A percentile compares a stretch with the other conserved stretches of the same genome.
These are phyloP conservation scores for Mesocricetus auratus DNA, from an alignment of 2,113 vertebrate genomes.

Conservation along the genomic window DNA sequence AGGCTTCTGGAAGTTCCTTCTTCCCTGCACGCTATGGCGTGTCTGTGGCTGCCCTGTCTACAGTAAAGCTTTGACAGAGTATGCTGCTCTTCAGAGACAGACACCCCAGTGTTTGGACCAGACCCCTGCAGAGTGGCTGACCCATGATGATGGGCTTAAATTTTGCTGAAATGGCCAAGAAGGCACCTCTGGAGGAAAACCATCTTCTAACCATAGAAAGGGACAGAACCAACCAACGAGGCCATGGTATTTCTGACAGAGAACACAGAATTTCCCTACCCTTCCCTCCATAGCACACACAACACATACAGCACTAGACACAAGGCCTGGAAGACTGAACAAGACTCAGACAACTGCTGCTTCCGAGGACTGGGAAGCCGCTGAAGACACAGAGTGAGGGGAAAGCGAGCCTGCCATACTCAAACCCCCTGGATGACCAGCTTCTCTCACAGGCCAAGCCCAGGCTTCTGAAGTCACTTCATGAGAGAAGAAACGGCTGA, in stretches of 20 bases:
- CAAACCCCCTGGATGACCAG: background rate
- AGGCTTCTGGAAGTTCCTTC: background rate
- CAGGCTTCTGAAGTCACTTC: background rate
- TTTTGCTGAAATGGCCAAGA: slow-evolving; percentile 36
- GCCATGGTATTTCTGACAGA: background rate
- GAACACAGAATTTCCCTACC: background rate
- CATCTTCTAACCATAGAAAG: background rate
- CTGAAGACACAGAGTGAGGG: background rate
- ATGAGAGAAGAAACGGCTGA: slow-evolving; percentile 36
- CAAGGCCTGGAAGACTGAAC: background rate
- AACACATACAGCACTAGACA: background rate
- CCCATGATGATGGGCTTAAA: background rate
- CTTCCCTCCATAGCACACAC: background rate
- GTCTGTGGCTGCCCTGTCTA: background rate
- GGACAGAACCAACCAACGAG: background rate
- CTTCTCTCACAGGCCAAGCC: background rate
- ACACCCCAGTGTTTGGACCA: background rate
- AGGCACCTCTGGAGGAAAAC: background rate
- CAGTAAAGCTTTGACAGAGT: background rate
- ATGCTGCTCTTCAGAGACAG: slow-evolving; percentile 7
- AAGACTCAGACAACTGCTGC: background rate
- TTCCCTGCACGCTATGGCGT: background rate
- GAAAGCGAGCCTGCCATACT: background rate
- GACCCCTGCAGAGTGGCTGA: background rate
- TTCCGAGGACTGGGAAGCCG: background rate